A percentile compares a stretch with the other conserved stretches of the same genome.
Evolutionary conservation across 2,888 invertebrate species (phyloP).

Genomic region (Apodemia duryi): DNA sequence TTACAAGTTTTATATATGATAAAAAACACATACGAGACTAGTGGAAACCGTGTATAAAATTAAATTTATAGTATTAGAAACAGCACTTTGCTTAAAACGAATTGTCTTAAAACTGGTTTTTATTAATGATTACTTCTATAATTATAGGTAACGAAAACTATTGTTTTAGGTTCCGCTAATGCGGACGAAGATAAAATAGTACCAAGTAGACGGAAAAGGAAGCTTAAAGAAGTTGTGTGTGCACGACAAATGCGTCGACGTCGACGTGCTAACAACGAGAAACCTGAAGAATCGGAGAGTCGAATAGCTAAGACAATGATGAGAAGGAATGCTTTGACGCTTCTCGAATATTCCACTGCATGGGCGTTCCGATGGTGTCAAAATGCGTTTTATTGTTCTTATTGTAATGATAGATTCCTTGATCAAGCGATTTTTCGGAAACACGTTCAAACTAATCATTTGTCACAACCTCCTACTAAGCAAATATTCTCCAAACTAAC

Average conservation of each 20-base stretch:
- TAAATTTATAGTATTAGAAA: too few species aligned
- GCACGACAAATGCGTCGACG: slow-evolving; percentile 67
- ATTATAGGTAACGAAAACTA: neutral
- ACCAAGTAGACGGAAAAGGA: slow-evolving; percentile 50
- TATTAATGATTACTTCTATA: neutral
- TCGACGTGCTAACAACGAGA: slow-evolving; percentile 63
- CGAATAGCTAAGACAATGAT: slow-evolving; percentile 68
- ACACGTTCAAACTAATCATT: slow-evolving; percentile 49
- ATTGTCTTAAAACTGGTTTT: too few species aligned
- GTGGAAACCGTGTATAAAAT: too few species aligned
- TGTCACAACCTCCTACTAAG: slow-evolving; percentile 48
- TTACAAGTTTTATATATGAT: too few species aligned
- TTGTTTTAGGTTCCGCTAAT: slow-evolving; percentile 61
- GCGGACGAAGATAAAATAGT: slow-evolving; percentile 44
- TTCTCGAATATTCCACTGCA: slow-evolving; percentile 63
- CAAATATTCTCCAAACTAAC: slow-evolving; percentile 59
- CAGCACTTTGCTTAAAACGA: too few species aligned
- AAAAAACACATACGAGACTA: too few species aligned
- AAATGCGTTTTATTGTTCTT: slow-evolving; percentile 62
- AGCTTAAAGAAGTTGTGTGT: slow-evolving; percentile 64
- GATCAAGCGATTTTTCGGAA: slow-evolving; percentile 49
- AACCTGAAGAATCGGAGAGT: slow-evolving; percentile 63
- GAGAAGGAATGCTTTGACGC: slow-evolving; percentile 59
- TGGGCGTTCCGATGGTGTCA: slow-evolving; percentile 71
- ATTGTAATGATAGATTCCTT: slow-evolving; percentile 58